Evolutionary conservation across 1,140 invertebrate species (phyloP), one percentile per base, ranked within the genome.

Genomic region (Euura saliciscinereae): DNA sequence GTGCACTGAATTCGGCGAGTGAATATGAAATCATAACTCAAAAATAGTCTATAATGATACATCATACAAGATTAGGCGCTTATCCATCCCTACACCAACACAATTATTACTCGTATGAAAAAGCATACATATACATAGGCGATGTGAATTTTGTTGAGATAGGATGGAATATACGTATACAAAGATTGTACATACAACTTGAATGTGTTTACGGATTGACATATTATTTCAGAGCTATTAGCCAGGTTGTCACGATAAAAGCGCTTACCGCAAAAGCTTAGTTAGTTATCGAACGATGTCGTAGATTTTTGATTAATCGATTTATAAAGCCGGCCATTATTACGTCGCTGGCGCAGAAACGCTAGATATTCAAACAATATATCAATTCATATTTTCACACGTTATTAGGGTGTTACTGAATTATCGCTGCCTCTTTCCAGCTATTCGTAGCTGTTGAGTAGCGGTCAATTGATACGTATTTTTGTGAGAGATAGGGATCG

Each of bases 231-330:
- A 44, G 43, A 28, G 66, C 66, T 67, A 67, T 67, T 67, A 67
- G 66, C 66, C 66, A n/a, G 66, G 66, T 28, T 67, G 66, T 67
- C 66, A 28, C 43, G 66, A 67, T 67, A 67, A 67, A 67, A 44
- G 66, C 66, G 66, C 66, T 67, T 67, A 67, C 28, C 66, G 43
- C 66, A 4, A 67, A 67, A 67, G 66, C 66, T 67, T 67, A 42
- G 43, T 67, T 67, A 42, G 43, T 67, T 67, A 67, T 67, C 66
- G 28, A 42, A 67, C 8, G 66, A 67, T 44, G 66, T 67, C 66
- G 66, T 67, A 67, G 66, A 67, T 67, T 67, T 67, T 67, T 67
- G 66, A 67, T 67, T 67, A 67, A 67, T 67, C 66, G 66, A 44
- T 67, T 67, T 67, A 67, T 67, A 11, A 67, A 67, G 43, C 66